Evolutionary conservation across 2,113 vertebrate genomes (phyloP).

Genomic region (Sinocyclocheilus grahami): DNA sequence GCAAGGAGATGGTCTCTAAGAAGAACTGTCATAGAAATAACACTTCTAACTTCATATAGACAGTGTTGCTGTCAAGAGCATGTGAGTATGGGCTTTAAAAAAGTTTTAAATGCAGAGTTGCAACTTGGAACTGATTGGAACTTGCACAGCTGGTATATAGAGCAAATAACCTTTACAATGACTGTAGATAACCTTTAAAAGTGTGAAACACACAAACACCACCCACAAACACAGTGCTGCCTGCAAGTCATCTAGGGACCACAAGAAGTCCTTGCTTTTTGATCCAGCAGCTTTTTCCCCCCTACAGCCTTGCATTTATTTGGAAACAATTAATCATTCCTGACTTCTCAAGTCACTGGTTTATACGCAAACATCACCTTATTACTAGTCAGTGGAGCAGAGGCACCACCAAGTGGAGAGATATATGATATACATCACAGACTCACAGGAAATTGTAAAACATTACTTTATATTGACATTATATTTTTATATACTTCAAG

Average conservation of each 20-base stretch:
- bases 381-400: background rate
- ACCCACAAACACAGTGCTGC: conserved; percentile 1
- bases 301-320: conserved; percentile 4
- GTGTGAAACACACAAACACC: background rate
- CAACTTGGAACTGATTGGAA: background rate
- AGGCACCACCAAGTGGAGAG: conserved; percentile 8
- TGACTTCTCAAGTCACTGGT: background rate
- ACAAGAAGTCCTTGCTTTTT: conserved; percentile 26
- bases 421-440: background rate
- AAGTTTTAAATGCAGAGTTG: background rate
- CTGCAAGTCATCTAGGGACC: background rate
- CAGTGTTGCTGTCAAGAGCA: too few species aligned
- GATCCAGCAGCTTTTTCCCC: background rate
- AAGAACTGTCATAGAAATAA: background rate
- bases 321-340: conserved; percentile 26
- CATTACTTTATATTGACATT: background rate
- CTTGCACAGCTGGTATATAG: background rate
- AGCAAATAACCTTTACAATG: conserved; percentile 18
- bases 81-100: background rate
- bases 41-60: background rate
- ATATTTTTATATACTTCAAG: background rate
- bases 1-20: background rate
- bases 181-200: conserved; percentile 17
- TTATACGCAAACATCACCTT: background rate
- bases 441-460: background rate